These are phyloP conservation scores for Paramormyrops kingsleyae DNA, from an alignment of 2,113 vertebrate species.

Conservation along the genomic window DNA sequence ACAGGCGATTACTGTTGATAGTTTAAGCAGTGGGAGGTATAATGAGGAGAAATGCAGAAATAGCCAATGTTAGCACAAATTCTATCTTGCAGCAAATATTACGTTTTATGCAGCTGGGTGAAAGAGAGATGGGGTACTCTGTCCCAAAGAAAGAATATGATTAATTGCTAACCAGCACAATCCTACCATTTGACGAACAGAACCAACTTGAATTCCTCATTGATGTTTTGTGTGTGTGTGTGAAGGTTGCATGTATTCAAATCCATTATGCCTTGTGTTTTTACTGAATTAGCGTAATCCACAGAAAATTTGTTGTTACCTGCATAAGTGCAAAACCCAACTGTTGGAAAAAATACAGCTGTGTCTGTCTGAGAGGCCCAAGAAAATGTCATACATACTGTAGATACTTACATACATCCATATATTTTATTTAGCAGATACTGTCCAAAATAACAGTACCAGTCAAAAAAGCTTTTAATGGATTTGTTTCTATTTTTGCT, in stretches of 20 bases:
- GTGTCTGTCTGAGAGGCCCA: conserved; percentile 19
- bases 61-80: conserved; percentile 9
- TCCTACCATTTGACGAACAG: conserved; percentile 50
- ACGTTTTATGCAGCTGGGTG: background rate
- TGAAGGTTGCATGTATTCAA: conserved; percentile 35
- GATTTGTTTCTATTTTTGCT: background rate
- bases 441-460: background rate
- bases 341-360: conserved; percentile 28
- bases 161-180: conserved; percentile 52
- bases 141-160: conserved; percentile 61
- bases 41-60: conserved; percentile 10
- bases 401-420: background rate
- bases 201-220: conserved; percentile 49
- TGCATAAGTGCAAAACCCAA: conserved; percentile 46
- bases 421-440: background rate
- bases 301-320: conserved; percentile 54
- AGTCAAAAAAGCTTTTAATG: conserved; percentile 33
- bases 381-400: background rate
- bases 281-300: conserved; percentile 54
- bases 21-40: background rate
- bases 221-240: conserved; percentile 25
- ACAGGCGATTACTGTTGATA: conserved; percentile 5
- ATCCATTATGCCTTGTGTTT: conserved; percentile 42
- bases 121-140: conserved; percentile 49
- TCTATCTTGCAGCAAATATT: conserved; percentile 14